A percentile compares a stretch with the other conserved stretches of the same genome.
These are phyloP conservation scores for Seriola quinqueradiata DNA, from an alignment of 2,113 vertebrate species.

Conservation along the genomic window DNA sequence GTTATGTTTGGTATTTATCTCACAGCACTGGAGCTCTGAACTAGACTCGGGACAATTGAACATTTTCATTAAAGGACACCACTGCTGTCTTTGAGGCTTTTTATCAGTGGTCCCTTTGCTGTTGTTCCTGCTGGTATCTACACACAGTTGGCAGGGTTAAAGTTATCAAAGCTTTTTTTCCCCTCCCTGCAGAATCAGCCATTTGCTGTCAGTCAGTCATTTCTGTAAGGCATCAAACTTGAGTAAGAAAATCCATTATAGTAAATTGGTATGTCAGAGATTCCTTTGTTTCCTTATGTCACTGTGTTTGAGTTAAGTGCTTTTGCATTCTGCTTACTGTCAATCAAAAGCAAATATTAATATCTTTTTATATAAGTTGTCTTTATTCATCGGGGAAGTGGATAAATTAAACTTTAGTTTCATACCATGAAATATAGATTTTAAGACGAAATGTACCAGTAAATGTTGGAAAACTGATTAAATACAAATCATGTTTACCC, in stretches of 20 bases:
- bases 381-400: background rate
- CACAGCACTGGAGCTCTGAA: background rate
- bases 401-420: background rate
- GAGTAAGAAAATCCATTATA: background rate
- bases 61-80: background rate
- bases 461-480: background rate
- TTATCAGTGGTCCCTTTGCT: background rate
- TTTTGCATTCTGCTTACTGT: background rate
- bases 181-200: constrained; percentile 4
- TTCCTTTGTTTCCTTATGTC: background rate
- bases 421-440: background rate
- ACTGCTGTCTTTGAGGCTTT: background rate
- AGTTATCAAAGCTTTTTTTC: background rate
- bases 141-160: background rate
- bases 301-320: background rate
- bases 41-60: background rate
- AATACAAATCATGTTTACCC: background rate
- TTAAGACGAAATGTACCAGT: background rate
- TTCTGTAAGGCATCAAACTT: background rate
- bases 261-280: background rate
- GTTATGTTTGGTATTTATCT: constrained; percentile 9
- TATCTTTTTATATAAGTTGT: background rate
- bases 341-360: background rate
- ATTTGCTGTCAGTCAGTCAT: background rate
- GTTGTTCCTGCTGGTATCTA: background rate